phyloP scores from a whole-genome alignment of 2,888 invertebrate species.

The Nomada fabriciana region DNA sequence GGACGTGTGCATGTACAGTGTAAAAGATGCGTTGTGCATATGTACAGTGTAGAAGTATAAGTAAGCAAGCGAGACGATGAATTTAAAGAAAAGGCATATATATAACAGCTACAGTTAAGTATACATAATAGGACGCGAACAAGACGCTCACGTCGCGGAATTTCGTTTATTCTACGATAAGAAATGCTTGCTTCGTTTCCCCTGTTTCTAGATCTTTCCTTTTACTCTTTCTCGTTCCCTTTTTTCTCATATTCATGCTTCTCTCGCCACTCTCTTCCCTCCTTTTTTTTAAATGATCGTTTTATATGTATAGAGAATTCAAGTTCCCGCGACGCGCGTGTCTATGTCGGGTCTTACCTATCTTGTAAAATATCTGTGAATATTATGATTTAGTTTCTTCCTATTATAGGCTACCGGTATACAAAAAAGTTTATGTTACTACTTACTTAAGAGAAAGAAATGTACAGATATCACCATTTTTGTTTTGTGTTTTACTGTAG shows the following conservation, averaged over 20 bases:
- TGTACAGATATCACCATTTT: constrained; percentile 84
- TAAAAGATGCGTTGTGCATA: constrained; percentile 84
- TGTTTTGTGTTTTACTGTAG: constrained; percentile 85
- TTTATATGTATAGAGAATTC: constrained; percentile 34
- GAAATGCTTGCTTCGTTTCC: constrained; percentile 8
- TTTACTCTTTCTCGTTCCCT: constrained; percentile 9
- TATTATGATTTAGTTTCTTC: constrained; percentile 84
- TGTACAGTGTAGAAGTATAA: constrained; percentile 83
- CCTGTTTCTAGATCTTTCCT: background rate
- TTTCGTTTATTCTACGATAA: constrained; percentile 45
- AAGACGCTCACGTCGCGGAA: constrained; percentile 71
- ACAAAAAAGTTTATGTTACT: constrained; percentile 83
- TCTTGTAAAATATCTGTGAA: constrained; percentile 85
- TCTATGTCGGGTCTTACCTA: constrained; percentile 77
- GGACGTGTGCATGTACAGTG: constrained; percentile 83
- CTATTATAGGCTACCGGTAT: constrained; percentile 83
- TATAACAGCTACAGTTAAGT: constrained; percentile 81
- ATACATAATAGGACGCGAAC: constrained; percentile 71
- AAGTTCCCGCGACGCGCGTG: constrained; percentile 75
- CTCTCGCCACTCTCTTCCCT: background rate
- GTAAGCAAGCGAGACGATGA: constrained; percentile 73
- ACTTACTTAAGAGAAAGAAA: constrained; percentile 81
- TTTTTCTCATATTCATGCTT: background rate
- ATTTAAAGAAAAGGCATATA: constrained; percentile 75
- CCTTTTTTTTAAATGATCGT: background rate